These are phyloP conservation scores for Brachystomella parvula DNA, from an alignment of 1,140 invertebrate species.

Conservation along the genomic window DNA sequence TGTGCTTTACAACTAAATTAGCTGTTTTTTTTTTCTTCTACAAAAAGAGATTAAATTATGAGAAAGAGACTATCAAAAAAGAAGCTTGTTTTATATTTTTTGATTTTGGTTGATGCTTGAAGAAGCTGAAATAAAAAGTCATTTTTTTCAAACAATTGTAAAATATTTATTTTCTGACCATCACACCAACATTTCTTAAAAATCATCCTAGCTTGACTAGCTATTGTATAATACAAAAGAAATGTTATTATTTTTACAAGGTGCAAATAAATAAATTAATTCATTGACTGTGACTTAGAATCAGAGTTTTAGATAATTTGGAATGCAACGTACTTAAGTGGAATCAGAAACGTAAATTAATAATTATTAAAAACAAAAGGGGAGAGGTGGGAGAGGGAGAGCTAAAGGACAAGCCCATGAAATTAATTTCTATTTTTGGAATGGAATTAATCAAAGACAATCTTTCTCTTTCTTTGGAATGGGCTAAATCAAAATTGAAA, in stretches of 20 bases:
- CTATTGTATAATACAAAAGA: conserved; percentile 1
- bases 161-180: conserved; percentile 5
- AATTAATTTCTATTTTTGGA: conserved; percentile 1
- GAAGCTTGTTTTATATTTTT: too few species aligned
- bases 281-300: conserved; percentile 9
- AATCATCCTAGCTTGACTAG: neutral
- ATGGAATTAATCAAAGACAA: neutral
- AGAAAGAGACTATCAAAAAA: too few species aligned
- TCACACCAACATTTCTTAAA: neutral
- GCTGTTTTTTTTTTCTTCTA: too few species aligned
- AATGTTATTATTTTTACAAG: neutral
- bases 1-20: too few species aligned
- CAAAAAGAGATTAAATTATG: too few species aligned
- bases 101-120: too few species aligned
- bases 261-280: conserved; percentile 13
- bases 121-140: too few species aligned
- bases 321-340: conserved; percentile 9
- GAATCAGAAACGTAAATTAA: neutral
- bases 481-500: neutral
- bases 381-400: too few species aligned
- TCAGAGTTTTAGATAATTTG: neutral
- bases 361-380: too few species aligned
- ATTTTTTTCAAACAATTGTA: neutral
- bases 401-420: too few species aligned
- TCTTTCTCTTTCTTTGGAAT: neutral